Percentiles rank a stretch among this genome's conserved stretches.
These are phyloP conservation scores for Atta colombica DNA, from an alignment of 1,140 invertebrate species.

Conservation along the genomic window DNA sequence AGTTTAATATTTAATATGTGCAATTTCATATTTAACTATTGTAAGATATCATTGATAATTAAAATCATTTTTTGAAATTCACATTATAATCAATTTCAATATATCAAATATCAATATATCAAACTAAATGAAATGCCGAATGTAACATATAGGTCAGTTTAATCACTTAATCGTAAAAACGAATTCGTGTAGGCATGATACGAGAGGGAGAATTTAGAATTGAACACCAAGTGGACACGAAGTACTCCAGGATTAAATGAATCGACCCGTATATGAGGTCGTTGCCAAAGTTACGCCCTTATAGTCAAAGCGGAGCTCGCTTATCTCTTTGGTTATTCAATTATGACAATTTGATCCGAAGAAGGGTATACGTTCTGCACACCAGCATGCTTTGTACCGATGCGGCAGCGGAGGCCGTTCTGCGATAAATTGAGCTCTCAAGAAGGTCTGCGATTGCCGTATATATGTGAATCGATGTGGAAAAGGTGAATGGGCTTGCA, in stretches of 20 bases:
- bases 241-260: conserved; percentile 72
- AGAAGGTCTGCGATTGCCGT: conserved; percentile 71
- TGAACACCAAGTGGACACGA: conserved; percentile 71
- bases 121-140: conserved; percentile 30
- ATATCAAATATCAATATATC: not conserved
- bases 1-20: not conserved
- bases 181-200: conserved; percentile 50
- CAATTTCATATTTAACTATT: not conserved
- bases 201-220: conserved; percentile 37
- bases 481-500: conserved; percentile 73
- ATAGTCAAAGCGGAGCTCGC: conserved; percentile 69
- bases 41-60: not conserved
- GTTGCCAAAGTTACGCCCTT: conserved; percentile 43
- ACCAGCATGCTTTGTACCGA: conserved; percentile 66
- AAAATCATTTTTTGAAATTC: not conserved
- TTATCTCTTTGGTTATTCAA: conserved; percentile 77
- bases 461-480: conserved; percentile 70
- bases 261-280: conserved; percentile 74
- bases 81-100: not conserved
- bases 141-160: conserved; percentile 21
- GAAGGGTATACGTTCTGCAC: conserved; percentile 43
- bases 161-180: conserved; percentile 54
- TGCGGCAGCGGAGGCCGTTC: conserved; percentile 63
- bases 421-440: conserved; percentile 76
- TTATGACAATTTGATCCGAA: conserved; percentile 72